Evolutionary conservation across 2,888 invertebrate species (phyloP), one percentile per base, ranked within the genome.

Genomic region (Epicampocera succincta): DNA sequence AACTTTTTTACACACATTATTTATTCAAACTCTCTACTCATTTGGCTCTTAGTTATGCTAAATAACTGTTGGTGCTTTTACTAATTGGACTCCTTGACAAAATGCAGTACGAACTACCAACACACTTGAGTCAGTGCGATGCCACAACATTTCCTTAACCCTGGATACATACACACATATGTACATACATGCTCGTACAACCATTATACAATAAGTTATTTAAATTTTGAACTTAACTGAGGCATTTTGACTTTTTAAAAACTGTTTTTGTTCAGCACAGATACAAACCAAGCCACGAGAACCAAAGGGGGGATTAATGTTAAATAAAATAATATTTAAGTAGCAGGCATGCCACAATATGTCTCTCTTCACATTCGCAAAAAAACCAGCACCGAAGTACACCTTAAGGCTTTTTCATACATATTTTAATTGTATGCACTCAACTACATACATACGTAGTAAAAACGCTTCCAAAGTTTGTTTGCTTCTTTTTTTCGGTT

Each of bases 131-230:
- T 25, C 33, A 42, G 8, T 38, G 56, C 12, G 25, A 21, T 46
- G 25, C n/a, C 17, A 48, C 65, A 66, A 25, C 48, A 74, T 66
- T 66, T 50, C 48, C 65, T 74, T 65, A 74, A 74, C 65, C 74
- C 74, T 66, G 74, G 66, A 56, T 63, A 25, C 5, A 25, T 33
- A 9, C 33, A 8, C 3, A 9, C 8, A 9, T 9, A 33, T 9
- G 8, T 33, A 8, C 8, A 33, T 25, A 5, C 5, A 25, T 25
- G 25, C 25, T 25, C 25, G 5, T 17, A 46, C 3, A 65, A 12
- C 21, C 38, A 25, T 33, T 17, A 46, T 21, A 58, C 65, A 33
- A 65, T 40, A 48, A 65, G 38, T 66, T 74, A 66, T 66, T 66
- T 63, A 44, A 63, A 73, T 73, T 54, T 48, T 29, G 40, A 13